Conservation (phyloP, 2,113 vertebrate genomes). For the Chionomys nivalis region DNA sequence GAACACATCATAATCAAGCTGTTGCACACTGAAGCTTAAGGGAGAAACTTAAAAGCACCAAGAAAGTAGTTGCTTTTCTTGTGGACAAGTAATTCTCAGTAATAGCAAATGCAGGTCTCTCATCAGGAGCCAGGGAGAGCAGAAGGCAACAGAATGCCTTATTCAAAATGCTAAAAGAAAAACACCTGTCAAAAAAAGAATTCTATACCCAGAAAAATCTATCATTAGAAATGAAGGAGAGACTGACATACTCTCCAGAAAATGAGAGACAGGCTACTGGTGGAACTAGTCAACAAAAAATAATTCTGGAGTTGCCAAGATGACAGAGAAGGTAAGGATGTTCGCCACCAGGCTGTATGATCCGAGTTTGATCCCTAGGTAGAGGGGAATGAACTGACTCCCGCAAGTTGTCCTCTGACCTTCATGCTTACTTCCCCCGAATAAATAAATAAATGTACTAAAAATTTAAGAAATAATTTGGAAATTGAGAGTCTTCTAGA, state of each 20-base stretch:
- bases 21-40: neutral
- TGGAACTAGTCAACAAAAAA: neutral
- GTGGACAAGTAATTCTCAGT: neutral
- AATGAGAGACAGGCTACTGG: neutral
- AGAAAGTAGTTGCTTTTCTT: neutral
- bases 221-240: neutral
- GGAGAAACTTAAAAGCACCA: neutral
- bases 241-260: neutral
- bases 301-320: neutral
- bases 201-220: neutral
- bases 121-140: neutral
- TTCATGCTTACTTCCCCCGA: too few relatives aligned
- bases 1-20: neutral
- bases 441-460: neutral
- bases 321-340: neutral
- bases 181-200: neutral
- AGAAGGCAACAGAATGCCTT: neutral
- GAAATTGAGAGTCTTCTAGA: neutral
- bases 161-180: neutral
- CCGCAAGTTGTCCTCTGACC: neutral
- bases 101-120: neutral
- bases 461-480: neutral
- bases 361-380: neutral
- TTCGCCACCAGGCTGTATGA: neutral
- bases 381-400: neutral